Percentiles rank a stretch among this genome's conserved stretches.
These are phyloP conservation scores for Rhamnusium bicolor DNA, from an alignment of 2,888 invertebrate genomes.

Conservation along the genomic window DNA sequence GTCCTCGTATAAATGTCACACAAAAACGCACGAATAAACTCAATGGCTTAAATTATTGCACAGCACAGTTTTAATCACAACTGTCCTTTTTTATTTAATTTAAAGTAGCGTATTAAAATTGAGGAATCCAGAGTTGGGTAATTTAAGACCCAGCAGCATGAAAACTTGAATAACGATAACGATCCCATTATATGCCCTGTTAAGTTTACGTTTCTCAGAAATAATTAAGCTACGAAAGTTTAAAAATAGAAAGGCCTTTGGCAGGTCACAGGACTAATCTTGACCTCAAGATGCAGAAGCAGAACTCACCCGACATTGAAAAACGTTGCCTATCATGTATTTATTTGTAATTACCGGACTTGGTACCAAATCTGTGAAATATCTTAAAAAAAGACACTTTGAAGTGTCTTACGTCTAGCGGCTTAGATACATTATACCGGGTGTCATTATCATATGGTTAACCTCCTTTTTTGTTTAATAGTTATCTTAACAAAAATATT, in stretches of 20 bases:
- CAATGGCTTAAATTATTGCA: not conserved
- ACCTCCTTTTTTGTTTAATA: no score
- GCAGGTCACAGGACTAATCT: slow-evolving; percentile 10
- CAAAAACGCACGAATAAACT: no score
- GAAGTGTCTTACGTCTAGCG: no score
- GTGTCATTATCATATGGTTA: no score
- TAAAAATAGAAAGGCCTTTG: slow-evolving; percentile 16
- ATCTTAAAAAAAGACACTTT: no score
- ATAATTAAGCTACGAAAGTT: not conserved
- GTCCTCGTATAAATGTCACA: no score
- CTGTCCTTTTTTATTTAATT: not conserved
- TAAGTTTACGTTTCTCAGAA: not conserved
- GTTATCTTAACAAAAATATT: no score
- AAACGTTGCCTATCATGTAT: no score
- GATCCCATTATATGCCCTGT: not conserved
- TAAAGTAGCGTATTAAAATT: not conserved
- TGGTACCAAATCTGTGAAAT: no score
- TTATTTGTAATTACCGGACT: no score
- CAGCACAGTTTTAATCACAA: not conserved
- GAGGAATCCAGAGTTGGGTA: not conserved
- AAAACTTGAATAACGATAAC: not conserved
- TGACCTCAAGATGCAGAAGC: not conserved
- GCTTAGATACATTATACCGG: no score
- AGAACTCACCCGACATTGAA: not conserved
- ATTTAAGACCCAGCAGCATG: not conserved